phyloP scores from a whole-genome alignment of 1,140 invertebrate species.

The Aphelenchoides besseyi region DNA sequence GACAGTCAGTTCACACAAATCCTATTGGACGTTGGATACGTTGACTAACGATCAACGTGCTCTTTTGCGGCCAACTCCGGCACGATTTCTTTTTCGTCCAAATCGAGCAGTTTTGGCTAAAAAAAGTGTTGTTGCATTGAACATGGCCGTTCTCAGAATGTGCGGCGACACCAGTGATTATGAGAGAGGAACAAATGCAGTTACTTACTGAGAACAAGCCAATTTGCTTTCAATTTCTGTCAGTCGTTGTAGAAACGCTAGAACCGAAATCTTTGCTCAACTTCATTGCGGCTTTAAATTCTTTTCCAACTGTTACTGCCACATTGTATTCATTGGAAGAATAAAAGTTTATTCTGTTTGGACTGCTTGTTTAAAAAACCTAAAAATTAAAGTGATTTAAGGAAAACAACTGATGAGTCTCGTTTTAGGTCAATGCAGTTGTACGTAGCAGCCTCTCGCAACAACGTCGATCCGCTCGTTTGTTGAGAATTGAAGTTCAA shows the following conservation, averaged over 20 bases:
- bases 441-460: slow-evolving; percentile 12
- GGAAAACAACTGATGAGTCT: slow-evolving; percentile 14
- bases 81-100: slow-evolving; percentile 33
- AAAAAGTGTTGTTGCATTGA: slow-evolving; percentile 44
- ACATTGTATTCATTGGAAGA: too few relatives aligned
- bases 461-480: slow-evolving; percentile 1
- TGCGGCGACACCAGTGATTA: slow-evolving; percentile 41
- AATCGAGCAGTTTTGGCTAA: slow-evolving; percentile 24
- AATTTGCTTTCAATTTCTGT: neutral
- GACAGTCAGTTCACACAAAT: slow-evolving; percentile 42
- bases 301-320: slow-evolving; percentile 1
- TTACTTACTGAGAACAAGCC: neutral
- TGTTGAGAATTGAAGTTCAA: slow-evolving; percentile 32
- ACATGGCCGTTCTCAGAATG: slow-evolving; percentile 46
- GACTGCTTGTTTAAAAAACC: neutral
- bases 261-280: neutral
- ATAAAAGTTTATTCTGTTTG: neutral
- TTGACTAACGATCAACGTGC: slow-evolving; percentile 18
- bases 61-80: slow-evolving; percentile 36
- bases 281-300: slow-evolving; percentile 12
- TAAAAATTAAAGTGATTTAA: neutral
- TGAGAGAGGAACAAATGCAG: slow-evolving; percentile 26
- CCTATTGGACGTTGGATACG: slow-evolving; percentile 50
- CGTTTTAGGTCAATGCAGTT: slow-evolving; percentile 34
- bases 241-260: neutral